Evolutionary conservation across 2,888 invertebrate genomes (phyloP).

Genomic region (Zaprionus bogoriensis): DNA sequence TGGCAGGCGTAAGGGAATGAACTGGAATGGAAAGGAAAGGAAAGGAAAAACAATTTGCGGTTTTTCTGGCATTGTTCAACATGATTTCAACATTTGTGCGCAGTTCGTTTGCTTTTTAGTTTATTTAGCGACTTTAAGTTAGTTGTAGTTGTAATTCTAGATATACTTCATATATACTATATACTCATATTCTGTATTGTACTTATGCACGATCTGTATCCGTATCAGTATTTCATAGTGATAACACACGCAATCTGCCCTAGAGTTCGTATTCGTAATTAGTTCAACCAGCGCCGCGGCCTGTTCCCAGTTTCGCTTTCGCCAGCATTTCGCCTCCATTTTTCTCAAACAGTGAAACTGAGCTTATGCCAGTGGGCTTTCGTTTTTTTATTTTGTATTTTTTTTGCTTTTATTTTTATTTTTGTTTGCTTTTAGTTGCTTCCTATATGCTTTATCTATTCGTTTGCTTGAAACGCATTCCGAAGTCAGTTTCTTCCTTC

Average conservation of each 20-base stretch:
- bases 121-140: constrained; percentile 66
- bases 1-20: constrained; percentile 32
- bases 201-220: constrained; percentile 53
- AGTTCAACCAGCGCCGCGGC: constrained; percentile 23
- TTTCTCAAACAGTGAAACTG: neutral
- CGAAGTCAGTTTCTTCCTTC: constrained; percentile 67
- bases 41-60: constrained; percentile 55
- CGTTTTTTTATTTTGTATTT: constrained; percentile 23
- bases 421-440: constrained; percentile 4
- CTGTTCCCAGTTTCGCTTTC: constrained; percentile 16
- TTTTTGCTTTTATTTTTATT: neutral
- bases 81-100: constrained; percentile 37
- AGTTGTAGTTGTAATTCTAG: constrained; percentile 37
- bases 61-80: constrained; percentile 73
- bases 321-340: no score
- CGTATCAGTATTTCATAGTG: constrained; percentile 32
- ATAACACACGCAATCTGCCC: constrained; percentile 38
- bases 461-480: constrained; percentile 67
- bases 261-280: constrained; percentile 46
- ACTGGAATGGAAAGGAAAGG: constrained; percentile 9
- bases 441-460: constrained; percentile 26
- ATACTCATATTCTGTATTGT: constrained; percentile 39
- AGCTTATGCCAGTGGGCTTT: no score
- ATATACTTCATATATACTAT: constrained; percentile 28
- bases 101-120: constrained; percentile 53